Base-by-base conservation (phyloP, 2,113 vertebrate species). In the Leptodactylus fuscus region DNA sequence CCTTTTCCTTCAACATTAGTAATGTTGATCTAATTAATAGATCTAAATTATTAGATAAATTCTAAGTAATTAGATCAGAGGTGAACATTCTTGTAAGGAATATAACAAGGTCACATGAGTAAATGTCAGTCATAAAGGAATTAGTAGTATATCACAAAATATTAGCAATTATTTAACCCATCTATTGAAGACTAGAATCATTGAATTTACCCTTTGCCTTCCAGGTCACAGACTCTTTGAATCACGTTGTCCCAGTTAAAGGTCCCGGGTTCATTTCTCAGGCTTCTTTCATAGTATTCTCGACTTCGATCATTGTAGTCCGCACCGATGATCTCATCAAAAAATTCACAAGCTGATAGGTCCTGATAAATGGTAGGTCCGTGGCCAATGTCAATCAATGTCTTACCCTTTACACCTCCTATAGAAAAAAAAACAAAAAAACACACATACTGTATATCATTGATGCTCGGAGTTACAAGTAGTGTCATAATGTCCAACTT, bases 311-410 rank as follows among this genome's bases (percentile, higher is more conserved):
- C 87, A 0, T 81, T 29, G 13, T 87, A 91, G 83, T 92, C 90
- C 0, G 90, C 89, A 29, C 91, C 65, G 0, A 88, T 70, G 41
- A 92, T 88, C 82, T 94, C 89, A 44, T 87, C 41, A 77, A 89
- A 92, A 58, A 2, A 16, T 75, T 91, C 84, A 0, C 90, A 93
- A 7, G 92, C 90, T 0, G 90, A 90, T 5, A 94, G 88, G 0
- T 93, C 73, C 49, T 89, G 89, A 83, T 91, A 89, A 84, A 89
- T 89, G 32, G 90, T 87, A 6, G 91, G 93, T n/a, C 91, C 88
- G 0, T 90, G 88, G 67, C 92, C 87, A 0, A 91, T 55, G 0
- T 92, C 93, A 1, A 88, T 85, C 82, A 92, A 70, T 53, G 79
- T 87, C 1, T 87, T 15, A 0, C 91, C 92, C 16, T 49, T 88